Conservation (phyloP, 1,140 invertebrate species). For the Eurytemora carolleeae region DNA sequence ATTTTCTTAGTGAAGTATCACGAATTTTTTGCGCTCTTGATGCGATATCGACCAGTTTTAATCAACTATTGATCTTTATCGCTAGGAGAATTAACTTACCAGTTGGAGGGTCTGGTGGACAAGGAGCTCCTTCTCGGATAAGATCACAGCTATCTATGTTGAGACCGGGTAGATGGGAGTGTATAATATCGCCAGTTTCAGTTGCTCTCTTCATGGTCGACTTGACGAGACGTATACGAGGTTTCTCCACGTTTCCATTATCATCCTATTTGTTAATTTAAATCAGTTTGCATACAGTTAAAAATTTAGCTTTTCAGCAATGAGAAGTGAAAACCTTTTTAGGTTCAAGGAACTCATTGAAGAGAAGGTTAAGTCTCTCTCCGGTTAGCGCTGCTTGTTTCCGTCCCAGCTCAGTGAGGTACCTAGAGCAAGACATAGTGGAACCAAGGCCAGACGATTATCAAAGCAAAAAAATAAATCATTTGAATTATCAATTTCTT, state of each 20-base stretch:
- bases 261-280: background rate
- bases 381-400: constrained; percentile 66
- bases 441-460: too few species aligned
- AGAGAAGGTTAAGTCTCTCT: constrained; percentile 33
- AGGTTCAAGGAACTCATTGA: background rate
- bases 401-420: constrained; percentile 33
- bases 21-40: too few species aligned
- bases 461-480: too few species aligned
- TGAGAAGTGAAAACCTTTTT: too few species aligned
- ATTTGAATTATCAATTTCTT: too few species aligned
- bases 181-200: constrained; percentile 69
- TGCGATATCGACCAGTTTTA: too few species aligned
- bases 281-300: too few species aligned
- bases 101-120: constrained; percentile 61
- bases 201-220: constrained; percentile 67
- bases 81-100: too few species aligned
- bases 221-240: background rate
- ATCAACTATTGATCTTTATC: too few species aligned
- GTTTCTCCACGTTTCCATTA: background rate
- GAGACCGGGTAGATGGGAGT: constrained; percentile 34
- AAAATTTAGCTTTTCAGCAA: too few species aligned
- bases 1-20: too few species aligned
- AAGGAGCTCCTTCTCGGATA: constrained; percentile 80
- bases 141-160: constrained; percentile 40
- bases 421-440: too few species aligned